Conservation (phyloP, 2,113 vertebrate species). For the Baryphthengus martii region DNA sequence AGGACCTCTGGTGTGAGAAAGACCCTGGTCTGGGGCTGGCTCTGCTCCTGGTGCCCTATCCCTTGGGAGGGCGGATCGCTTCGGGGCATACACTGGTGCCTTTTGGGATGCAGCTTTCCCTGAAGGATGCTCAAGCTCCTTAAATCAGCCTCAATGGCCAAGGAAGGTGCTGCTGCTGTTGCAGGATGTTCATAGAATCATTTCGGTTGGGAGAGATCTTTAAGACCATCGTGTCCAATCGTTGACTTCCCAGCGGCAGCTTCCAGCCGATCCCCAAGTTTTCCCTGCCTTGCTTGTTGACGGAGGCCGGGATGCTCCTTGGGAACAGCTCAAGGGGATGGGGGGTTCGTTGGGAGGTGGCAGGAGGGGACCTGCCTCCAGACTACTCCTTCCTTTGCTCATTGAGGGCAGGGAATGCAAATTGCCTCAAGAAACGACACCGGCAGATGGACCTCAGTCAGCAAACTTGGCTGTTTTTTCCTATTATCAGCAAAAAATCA, state of each 20-base stretch:
- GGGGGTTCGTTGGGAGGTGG: not conserved
- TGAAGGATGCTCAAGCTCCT: rapidly evolving
- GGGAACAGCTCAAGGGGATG: not conserved
- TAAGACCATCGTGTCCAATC: not conserved
- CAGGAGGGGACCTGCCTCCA: not conserved
- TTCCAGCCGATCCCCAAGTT: not conserved
- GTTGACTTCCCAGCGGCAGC: not conserved
- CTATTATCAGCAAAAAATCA: rapidly evolving
- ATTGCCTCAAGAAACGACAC: rapidly evolving
- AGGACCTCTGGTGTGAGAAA: rapidly evolving
- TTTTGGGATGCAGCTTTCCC: not conserved
- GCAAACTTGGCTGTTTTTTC: rapidly evolving
- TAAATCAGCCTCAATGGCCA: not conserved
- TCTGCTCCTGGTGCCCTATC: not conserved
- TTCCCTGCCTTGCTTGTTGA: rapidly evolving
- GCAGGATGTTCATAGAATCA: not conserved
- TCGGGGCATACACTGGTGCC: rapidly evolving
- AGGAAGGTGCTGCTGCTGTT: not conserved
- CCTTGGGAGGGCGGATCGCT: rapidly evolving
- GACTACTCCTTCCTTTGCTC: too few species aligned
- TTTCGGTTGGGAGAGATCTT: not conserved
- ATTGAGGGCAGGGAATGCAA: not conserved
- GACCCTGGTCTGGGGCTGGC: rapidly evolving
- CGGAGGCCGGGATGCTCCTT: not conserved
- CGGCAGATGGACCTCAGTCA: rapidly evolving